Base-by-base conservation (phyloP, 1,140 invertebrate species). In the Trissolcus basalis region DNA sequence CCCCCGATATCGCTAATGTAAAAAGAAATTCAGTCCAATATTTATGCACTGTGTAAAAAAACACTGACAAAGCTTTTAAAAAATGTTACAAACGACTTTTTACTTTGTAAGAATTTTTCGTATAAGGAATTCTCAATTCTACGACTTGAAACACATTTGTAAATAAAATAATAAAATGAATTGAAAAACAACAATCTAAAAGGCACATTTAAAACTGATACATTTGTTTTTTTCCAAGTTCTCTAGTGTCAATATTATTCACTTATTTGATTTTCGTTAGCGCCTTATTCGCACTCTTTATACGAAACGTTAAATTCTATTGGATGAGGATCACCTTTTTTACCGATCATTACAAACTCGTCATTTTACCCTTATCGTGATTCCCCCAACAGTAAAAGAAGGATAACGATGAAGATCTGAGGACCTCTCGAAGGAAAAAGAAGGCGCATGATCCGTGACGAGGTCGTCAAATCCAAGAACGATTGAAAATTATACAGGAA, bases 401-500 rank as follows among this genome's bases (percentile, higher is more conserved):
- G 68, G 71, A 60, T 19, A 73, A 71, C 53, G 71, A 56, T 72
- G 58, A 53, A 61, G 76, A 58, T 65, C 63, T 4, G 59, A 73
- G 9, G 19, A 27, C 19, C 19, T 16, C 7, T 33, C 9, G 16
- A 47, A 41, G 63, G 45, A 8, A 65, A 65, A 73, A 60, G 78
- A 79, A 69, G 65, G 41, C 41, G 53, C 55, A 75, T 79, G 68
- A 65, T 77, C 76, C 80, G 77, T 86, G 86, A 87, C 86, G 87
- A 85, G 86, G 81, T 87, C 86, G 85, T 87, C 86, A 88, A 88
- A 88, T 87, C 83, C 86, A 80, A 80, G 63, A 79, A 72, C 85
- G 85, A 88, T 89, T 88, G 86, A 89, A 88, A 89, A 88, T 89
- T 89, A 88, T 89, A 87, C 88, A 88, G 85, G 85, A 86, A 89